Base-by-base conservation (phyloP, 2,888 invertebrate genomes). In the Hipparchia sbordonii region DNA sequence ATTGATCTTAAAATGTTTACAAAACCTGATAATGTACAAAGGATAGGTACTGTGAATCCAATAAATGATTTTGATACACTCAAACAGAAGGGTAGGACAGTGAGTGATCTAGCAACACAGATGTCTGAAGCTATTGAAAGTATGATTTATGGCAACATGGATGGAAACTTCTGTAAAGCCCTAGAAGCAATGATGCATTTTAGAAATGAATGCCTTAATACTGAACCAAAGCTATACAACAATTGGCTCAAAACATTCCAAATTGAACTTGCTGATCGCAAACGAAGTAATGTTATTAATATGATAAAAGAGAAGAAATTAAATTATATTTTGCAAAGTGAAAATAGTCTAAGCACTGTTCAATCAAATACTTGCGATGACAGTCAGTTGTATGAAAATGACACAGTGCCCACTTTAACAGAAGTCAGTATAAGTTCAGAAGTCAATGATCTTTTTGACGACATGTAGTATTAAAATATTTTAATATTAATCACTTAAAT, bases 1-100 rank as follows among this genome's bases (percentile, higher is more conserved):
- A 80, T 92, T 62, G 77, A 86, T 54, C 75, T 91, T 57, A 66
- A 71, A 74, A 67, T 57, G 23, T 33, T 77, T 13, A 80, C 81
- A 13, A 85, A 84, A 77, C 61, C 73, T 67, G 77, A 78, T 70
- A 78, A 81, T 70, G 79, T 85, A n/a, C 84, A 78, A 51, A 85
- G 80, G 70, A 94, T 96, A 70, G 95, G 96, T 0, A 94, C 95
- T 7, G 83, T 95, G 2, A 94, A 94, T 51, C 96, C 96, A 0
- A 90, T 95, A 5, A 91, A 92, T 70, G 96, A 96, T 82, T 96
- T 95, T 78, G 85, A 85, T 75, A 80, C 82, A 33, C 88, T 96
- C 71, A 84, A 89, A 67, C 82, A 82, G 12, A 82, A 86, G 78
- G 94, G 91, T 10, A 90, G 88, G 74, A 76, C 84, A 45, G 75